Base-by-base conservation (phyloP, 2,113 vertebrate species). In the Dromas ardeola region DNA sequence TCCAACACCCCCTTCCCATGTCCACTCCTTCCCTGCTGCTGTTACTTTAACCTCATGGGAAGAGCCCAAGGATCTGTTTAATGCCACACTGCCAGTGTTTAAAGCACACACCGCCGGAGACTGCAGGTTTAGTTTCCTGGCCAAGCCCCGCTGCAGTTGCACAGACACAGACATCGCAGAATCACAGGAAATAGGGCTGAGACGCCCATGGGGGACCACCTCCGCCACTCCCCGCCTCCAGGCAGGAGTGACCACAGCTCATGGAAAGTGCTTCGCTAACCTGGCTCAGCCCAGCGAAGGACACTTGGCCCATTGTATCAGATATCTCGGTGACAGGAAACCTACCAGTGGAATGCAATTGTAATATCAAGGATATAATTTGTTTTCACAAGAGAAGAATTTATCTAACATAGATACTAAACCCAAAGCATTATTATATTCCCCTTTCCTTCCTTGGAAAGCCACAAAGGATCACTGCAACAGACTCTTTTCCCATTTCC, bases 401-500 rank as follows among this genome's bases (percentile, higher is more conserved):
- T 74, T 87, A 67, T 89, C 69, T 81, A 63, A 55, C 4, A 3
- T 7, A 49, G 83, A 52, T 38, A 7, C 34, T 12, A 30, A 87
- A 25, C 45, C 34, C 86, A 49, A 56, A 53, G 49, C 15, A 6
- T 69, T 65, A 26, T 85, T 52, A 50, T 52, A 34, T 22, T 85
- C 77, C 56, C 30, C 38, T 6, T 86, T 88, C 88, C 89, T 90
- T 87, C 90, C 81, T 49, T 45, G 66, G 78, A 79, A 90, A 93
- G 86, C 65, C 95, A 94, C 81, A 40, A 52, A 80, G 43, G 70
- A 67, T 52, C 77, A 13, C 34, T 15, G 49, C 62, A 73, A 15
- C 32, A 27, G 9, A 71, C 36, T 15, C 16, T 74, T 42, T 79
- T 49, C 56, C 69, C 88, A 74, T 19, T 77, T 72, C 47, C 29